phyloP scores from a whole-genome alignment of 2,888 invertebrate genomes.

The Pilophorus perplexus region DNA sequence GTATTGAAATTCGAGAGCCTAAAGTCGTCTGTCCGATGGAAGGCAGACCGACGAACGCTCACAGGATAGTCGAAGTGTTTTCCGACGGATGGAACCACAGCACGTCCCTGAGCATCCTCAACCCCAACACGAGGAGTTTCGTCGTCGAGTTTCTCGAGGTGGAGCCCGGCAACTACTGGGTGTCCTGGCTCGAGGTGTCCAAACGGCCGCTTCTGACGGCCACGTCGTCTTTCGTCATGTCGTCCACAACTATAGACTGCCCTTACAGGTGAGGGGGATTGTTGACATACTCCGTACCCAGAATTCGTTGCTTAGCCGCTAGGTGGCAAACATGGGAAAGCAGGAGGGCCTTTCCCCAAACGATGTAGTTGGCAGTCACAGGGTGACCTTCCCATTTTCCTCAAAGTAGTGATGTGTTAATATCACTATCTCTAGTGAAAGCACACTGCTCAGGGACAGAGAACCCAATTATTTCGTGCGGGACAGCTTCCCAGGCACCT shows the following conservation, averaged over 20 bases:
- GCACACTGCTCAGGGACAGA: too few relatives aligned
- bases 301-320: too few relatives aligned
- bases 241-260: conserved; percentile 60
- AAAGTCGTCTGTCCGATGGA: conserved; percentile 67
- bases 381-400: too few relatives aligned
- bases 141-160: conserved; percentile 72
- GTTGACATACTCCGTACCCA: too few relatives aligned
- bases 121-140: conserved; percentile 61
- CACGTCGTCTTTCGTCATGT: conserved; percentile 56
- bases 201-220: conserved; percentile 53
- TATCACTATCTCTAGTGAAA: too few relatives aligned
- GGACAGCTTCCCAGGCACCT: too few relatives aligned
- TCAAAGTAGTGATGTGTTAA: too few relatives aligned
- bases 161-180: conserved; percentile 69
- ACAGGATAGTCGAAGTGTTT: conserved; percentile 61
- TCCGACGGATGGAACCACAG: conserved; percentile 67
- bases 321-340: too few relatives aligned
- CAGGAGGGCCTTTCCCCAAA: too few relatives aligned
- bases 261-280: conserved; percentile 61
- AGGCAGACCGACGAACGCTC: conserved; percentile 49
- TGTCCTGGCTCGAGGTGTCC: conserved; percentile 76
- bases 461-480: too few relatives aligned
- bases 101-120: conserved; percentile 49
- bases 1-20: conserved; percentile 61
- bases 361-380: too few relatives aligned